Evolutionary conservation across 1,140 invertebrate species (phyloP).

Genomic region (Olivierus martensii): DNA sequence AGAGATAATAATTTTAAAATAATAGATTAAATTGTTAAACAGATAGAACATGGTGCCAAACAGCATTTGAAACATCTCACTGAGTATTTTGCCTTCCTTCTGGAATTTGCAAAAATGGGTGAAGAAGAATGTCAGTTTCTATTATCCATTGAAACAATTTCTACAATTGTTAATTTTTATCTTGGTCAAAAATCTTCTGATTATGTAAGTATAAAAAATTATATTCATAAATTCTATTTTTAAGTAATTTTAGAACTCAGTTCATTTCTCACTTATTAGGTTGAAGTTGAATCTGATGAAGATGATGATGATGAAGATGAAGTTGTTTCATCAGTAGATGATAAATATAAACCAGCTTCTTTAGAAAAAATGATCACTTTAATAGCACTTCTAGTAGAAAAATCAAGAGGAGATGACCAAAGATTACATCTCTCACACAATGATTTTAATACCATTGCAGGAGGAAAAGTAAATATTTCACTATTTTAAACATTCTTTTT

Average conservation of each 20-base stretch:
- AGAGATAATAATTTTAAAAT: not conserved
- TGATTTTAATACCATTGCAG: conserved; percentile 67
- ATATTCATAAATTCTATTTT: not conserved
- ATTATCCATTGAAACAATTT: conserved; percentile 68
- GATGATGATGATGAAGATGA: conserved; percentile 70
- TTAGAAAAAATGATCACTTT: conserved; percentile 93
- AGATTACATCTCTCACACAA: conserved; percentile 56
- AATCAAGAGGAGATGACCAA: conserved; percentile 60
- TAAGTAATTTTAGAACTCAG: too few species aligned
- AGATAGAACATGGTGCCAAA: conserved; percentile 77
- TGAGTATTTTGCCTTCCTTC: conserved; percentile 80
- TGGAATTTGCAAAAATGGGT: conserved; percentile 89
- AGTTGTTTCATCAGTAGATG: conserved; percentile 39
- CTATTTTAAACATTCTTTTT: too few species aligned
- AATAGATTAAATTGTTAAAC: not conserved
- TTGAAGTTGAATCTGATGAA: conserved; percentile 40
- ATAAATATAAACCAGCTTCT: conserved; percentile 71
- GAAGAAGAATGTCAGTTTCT: conserved; percentile 81
- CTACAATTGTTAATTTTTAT: conserved; percentile 82
- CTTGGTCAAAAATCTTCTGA: conserved; percentile 59
- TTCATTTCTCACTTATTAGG: too few species aligned
- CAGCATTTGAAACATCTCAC: conserved; percentile 71
- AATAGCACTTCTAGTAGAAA: conserved; percentile 71
- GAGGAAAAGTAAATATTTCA: conserved; percentile 55
- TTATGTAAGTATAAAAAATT: conserved; percentile 34